These are phyloP conservation scores for Danio albolineatus DNA, from an alignment of 2,797 vertebrate species.

Conservation along the genomic window DNA sequence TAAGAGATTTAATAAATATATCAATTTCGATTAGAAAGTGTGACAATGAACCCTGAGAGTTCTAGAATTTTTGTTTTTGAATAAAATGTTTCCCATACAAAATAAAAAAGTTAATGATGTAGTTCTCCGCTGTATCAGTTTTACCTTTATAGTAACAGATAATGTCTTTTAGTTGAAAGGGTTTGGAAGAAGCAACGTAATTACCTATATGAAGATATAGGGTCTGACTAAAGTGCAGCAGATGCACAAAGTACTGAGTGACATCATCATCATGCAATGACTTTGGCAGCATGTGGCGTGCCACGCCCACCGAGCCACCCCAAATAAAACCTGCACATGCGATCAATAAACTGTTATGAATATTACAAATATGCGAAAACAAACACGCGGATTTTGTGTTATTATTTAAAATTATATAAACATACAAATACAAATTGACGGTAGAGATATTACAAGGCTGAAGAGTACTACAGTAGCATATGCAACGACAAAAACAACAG, in stretches of 20 bases:
- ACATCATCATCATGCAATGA: conserved; percentile 17
- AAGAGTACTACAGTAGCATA: neutral
- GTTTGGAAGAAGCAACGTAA: too few relatives aligned
- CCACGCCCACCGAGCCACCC: conserved; percentile 28
- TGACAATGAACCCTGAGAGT: too few relatives aligned
- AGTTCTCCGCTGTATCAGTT: too few relatives aligned
- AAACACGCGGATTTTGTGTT: neutral
- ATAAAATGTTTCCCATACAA: too few relatives aligned
- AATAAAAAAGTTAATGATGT: too few relatives aligned
- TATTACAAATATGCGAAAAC: neutral
- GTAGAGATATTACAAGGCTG: neutral
- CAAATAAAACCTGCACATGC: neutral
- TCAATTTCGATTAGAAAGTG: too few relatives aligned
- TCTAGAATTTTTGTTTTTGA: too few relatives aligned
- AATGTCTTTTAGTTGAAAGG: too few relatives aligned
- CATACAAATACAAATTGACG: neutral
- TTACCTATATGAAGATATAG: too few relatives aligned
- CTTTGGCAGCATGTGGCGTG: conserved; percentile 5
- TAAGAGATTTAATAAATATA: too few relatives aligned
- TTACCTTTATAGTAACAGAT: too few relatives aligned
- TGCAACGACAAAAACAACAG: neutral
- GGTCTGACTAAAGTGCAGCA: neutral
- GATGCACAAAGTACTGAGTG: neutral
- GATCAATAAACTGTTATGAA: neutral
- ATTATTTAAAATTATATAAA: too few relatives aligned